Base-by-base conservation (phyloP, 2,888 invertebrate genomes). In the Nomada goodeniana region DNA sequence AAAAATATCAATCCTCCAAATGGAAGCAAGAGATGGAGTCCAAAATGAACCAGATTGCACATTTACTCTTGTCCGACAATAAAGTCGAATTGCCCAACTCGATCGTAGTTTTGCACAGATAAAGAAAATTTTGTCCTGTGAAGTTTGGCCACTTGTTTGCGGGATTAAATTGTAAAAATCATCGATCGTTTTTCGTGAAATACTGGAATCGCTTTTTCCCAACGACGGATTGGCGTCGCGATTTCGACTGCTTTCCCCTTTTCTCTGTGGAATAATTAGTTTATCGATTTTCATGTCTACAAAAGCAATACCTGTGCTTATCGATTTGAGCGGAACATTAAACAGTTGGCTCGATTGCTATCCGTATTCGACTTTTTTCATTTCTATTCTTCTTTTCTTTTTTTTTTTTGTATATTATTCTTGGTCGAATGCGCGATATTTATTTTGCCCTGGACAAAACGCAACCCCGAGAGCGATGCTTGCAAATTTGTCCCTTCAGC, bases 271-370 rank as follows among this genome's bases (percentile, higher is more conserved):
- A 73, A 73, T 73, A 65, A 73, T 73, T 73, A 65, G 65, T 65
- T 73, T n/a, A 65, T 73, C 57, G 73, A 73, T 65, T 65, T 73
- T 57, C 72, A 55, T 64, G 29, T 29, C 47, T 55, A 64, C 55
- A 64, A 73, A 64, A 60, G 72, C 72, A 64, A 64, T 73, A 64
- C 57, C 64, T 44, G 20, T 53, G 29, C 72, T 73, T 73, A 73
- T 73, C 64, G 64, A 73, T 73, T 73, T 55, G 44, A 10, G 26
- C 23, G 29, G 26, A 7, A 26, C 47, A 18, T 65, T 53, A 44
- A 73, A 73, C 23, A 20, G 47, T 10, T 9, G 65, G 57, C 47
- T 73, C 73, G 44, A 44, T 20, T 29, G 47, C 20, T 53, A 2
- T 26, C 42, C 2, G 1, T 5, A 0, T 52, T 2, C 15, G 1